A percentile compares a stretch with the other conserved stretches of the same genome.
phyloP scores from a whole-genome alignment of 2,797 vertebrate species.

The Trachurus trachurus region DNA sequence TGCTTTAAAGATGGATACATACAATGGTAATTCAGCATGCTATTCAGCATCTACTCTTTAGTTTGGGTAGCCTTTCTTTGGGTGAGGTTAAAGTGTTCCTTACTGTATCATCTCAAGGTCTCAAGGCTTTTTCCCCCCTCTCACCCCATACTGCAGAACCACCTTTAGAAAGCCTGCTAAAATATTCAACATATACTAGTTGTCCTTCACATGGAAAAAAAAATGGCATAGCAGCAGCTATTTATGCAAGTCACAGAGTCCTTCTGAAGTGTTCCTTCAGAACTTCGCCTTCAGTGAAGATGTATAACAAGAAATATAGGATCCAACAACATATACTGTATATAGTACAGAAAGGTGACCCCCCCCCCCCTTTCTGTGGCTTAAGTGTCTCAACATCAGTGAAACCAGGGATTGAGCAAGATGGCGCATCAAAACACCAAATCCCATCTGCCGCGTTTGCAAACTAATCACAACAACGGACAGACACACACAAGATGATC shows the following conservation, averaged over 20 bases:
- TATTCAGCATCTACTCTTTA: constrained; percentile 1
- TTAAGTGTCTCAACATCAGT: neutral
- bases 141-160: constrained; percentile 11
- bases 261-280: constrained; percentile 20
- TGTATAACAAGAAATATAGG: constrained; percentile 24
- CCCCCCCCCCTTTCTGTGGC: neutral
- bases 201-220: constrained; percentile 41
- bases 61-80: constrained; percentile 12
- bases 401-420: constrained; percentile 27
- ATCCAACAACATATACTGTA: constrained; percentile 8
- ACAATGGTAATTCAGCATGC: neutral
- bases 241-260: constrained; percentile 29
- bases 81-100: constrained; percentile 13
- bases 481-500: constrained; percentile 39
- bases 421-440: constrained; percentile 40
- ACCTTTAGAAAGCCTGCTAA: constrained; percentile 39
- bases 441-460: constrained; percentile 56
- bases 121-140: constrained; percentile 27
- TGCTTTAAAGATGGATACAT: neutral
- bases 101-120: constrained; percentile 32
- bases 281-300: constrained; percentile 36
- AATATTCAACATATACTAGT: constrained; percentile 34
- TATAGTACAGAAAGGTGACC: constrained; percentile 37
- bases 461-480: constrained; percentile 54
- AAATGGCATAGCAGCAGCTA: constrained; percentile 14